Percentiles rank a stretch among this genome's conserved stretches.
phyloP scores from a whole-genome alignment of 2,797 vertebrate species.

The Xerus rutilus region DNA sequence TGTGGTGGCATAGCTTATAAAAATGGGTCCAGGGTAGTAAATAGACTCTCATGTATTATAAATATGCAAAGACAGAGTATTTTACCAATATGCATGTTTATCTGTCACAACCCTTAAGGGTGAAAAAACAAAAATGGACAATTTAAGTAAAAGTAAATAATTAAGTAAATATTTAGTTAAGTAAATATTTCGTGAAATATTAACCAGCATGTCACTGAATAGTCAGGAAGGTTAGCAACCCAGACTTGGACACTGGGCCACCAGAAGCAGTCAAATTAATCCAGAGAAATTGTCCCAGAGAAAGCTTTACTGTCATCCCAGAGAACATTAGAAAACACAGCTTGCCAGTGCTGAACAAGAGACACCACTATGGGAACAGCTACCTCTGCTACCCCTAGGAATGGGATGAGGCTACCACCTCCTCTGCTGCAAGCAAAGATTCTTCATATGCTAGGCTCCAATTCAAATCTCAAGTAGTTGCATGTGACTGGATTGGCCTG shows the following conservation, averaged over 20 bases:
- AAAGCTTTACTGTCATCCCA: background rate
- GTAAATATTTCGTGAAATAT: background rate
- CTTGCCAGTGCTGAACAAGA: background rate
- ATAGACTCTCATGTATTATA: background rate
- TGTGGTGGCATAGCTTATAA: background rate
- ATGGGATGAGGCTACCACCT: background rate
- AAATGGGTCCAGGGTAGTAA: background rate
- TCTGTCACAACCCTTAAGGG: background rate
- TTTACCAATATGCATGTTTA: background rate
- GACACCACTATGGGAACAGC: background rate
- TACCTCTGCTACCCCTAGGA: background rate
- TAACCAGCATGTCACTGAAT: background rate
- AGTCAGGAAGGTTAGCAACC: background rate
- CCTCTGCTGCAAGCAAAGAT: background rate
- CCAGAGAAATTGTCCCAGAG: background rate
- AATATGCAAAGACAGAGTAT: background rate
- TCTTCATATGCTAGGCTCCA: background rate
- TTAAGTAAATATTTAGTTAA: too few species aligned
- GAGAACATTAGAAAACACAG: background rate
- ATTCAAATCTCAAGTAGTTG: background rate
- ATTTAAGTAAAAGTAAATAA: constrained; percentile 5
- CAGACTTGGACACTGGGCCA: background rate
- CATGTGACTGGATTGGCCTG: background rate
- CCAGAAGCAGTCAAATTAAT: background rate
- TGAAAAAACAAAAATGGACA: background rate